These are phyloP conservation scores for Rhagoletis zephyria DNA, from an alignment of 1,140 invertebrate species.

Conservation along the genomic window DNA sequence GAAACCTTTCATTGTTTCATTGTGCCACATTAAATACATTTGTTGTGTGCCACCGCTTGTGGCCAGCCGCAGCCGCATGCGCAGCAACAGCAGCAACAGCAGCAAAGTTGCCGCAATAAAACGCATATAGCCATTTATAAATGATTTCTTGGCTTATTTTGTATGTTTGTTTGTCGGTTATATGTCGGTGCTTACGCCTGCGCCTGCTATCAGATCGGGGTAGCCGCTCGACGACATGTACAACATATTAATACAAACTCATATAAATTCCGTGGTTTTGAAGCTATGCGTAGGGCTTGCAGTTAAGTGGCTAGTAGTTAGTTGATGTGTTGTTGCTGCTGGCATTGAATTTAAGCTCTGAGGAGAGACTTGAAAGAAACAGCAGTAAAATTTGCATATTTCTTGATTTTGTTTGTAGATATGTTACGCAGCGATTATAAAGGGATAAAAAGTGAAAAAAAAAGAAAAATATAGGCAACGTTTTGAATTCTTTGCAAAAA, in stretches of 20 bases:
- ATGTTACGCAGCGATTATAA: not conserved
- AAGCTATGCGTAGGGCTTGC: not conserved
- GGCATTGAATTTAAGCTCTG: not conserved
- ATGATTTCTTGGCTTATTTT: not conserved
- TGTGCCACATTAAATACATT: constrained; percentile 52
- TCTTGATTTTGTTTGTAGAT: not conserved
- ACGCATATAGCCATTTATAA: constrained; percentile 51
- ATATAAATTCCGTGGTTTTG: constrained; percentile 52
- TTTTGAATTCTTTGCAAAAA: not conserved
- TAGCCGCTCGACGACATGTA: constrained; percentile 53
- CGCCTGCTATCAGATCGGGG: constrained; percentile 48
- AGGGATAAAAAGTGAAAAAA: not conserved
- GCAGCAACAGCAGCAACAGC: not conserved
- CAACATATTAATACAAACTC: constrained; percentile 54
- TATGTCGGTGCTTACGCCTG: not conserved
- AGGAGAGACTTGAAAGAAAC: not conserved
- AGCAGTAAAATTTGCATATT: constrained; percentile 7
- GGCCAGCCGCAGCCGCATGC: not conserved
- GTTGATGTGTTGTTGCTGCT: constrained; percentile 4
- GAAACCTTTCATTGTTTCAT: constrained; percentile 57
- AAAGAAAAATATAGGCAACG: not conserved
- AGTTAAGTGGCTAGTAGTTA: not conserved
- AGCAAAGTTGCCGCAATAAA: constrained; percentile 43
- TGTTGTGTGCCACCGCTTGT: constrained; percentile 38
- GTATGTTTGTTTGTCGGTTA: too few species aligned